Evolutionary conservation across 2,888 invertebrate genomes (phyloP), one percentile per base, ranked within the genome.

Genomic region (Spodoptera picta): DNA sequence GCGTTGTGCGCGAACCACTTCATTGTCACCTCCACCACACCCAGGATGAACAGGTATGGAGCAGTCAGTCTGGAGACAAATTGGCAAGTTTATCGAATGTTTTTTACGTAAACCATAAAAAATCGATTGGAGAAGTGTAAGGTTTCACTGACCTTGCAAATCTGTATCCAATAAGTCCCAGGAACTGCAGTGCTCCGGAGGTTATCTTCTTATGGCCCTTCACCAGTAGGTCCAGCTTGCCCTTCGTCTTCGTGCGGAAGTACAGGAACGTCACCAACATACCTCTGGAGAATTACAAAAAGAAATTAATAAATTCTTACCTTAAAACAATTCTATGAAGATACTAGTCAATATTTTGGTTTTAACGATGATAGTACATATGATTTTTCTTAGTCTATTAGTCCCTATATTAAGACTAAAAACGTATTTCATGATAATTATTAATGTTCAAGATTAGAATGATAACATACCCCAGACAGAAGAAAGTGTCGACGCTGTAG

Each of bases 191-290:
- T 0, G 96, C 82, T 7, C 96, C 97, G 0, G 96, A 94, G 12
- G 96, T 95, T 69, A 96, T 86, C 79, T 96, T 96, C 65, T 95
- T 95, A n/a, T 90, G 92, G 0, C 96, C 96, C 79, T 97, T 96
- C 50, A 96, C 95, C 49, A 96, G 91, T 62, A 93, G 90, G 77
- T 97, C 97, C 69, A 97, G 90, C 83, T 96, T 97, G 56, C 97
- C 97, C 84, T 97, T 97, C 12, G 96, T 96, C 84, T 96, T 96
- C 1, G 97, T 97, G 42, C 98, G 96, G 92, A 98, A 98, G 90
- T 97, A 98, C 53, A 98, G 95, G 89, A 97, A 98, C n/a, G 98
- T 96, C 6, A 98, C 97, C 79, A 98, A 92, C 83, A 98, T 95
- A 9, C 98, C 98, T 72, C 98, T 98, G 87, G 74, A 86, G 78